Evolutionary conservation across 2,797 vertebrate genomes (phyloP).

Genomic region (Sebastes aleutianus): DNA sequence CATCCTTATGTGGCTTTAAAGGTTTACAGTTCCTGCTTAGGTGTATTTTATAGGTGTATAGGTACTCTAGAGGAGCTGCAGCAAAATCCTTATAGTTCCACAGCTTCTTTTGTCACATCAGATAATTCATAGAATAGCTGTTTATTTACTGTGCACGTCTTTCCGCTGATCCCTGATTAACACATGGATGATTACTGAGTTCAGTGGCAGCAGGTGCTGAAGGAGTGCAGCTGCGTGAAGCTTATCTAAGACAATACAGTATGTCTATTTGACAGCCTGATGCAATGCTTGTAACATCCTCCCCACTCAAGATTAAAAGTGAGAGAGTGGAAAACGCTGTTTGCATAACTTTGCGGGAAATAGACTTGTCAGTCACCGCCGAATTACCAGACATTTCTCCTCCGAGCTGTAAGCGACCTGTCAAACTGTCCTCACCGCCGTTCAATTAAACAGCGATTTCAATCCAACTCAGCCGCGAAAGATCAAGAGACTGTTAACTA

Average conservation of each 20-base stretch:
- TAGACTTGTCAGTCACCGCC: slow-evolving; percentile 26
- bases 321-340: slow-evolving; percentile 12
- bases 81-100: not conserved
- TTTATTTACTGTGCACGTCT: slow-evolving; percentile 9
- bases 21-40: not conserved
- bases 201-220: slow-evolving; percentile 27
- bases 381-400: slow-evolving; percentile 22
- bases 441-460: slow-evolving; percentile 27
- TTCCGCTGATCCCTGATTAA: slow-evolving; percentile 23
- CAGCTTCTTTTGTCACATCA: not conserved
- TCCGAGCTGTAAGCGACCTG: slow-evolving; percentile 23
- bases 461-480: not conserved
- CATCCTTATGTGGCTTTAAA: not conserved
- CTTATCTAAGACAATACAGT: slow-evolving; percentile 40
- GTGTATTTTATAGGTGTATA: not conserved
- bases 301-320: slow-evolving; percentile 36
- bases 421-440: slow-evolving; percentile 10
- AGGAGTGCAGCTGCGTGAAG: slow-evolving; percentile 12
- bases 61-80: not conserved
- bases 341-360: slow-evolving; percentile 34
- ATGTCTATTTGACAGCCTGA: slow-evolving; percentile 42
- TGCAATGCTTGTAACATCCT: slow-evolving; percentile 29
- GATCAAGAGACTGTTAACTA: slow-evolving; percentile 3
- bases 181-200: slow-evolving; percentile 19
- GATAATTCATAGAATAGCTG: not conserved